Percentiles rank a stretch among this genome's conserved stretches.
phyloP scores from a whole-genome alignment of 1,140 invertebrate genomes.

The Manduca sexta region DNA sequence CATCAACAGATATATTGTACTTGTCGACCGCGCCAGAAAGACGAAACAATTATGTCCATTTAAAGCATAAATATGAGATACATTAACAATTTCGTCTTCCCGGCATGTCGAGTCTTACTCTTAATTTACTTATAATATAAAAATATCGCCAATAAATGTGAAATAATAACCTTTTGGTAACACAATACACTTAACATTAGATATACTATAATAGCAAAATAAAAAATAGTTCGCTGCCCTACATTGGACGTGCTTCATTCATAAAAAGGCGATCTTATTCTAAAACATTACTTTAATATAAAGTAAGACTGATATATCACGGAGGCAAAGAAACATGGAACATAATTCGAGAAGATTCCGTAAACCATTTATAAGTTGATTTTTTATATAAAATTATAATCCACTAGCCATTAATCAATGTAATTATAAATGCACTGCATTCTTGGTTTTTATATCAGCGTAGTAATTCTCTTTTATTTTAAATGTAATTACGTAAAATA shows the following conservation, averaged over 20 bases:
- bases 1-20: background rate
- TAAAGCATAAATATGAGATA: background rate
- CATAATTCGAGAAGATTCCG: too few species aligned
- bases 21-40: background rate
- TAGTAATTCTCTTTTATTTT: background rate
- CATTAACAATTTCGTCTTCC: background rate
- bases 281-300: constrained; percentile 60
- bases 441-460: too few species aligned
- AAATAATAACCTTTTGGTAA: constrained; percentile 34
- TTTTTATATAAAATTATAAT: background rate
- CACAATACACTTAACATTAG: constrained; percentile 34
- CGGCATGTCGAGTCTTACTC: constrained; percentile 7
- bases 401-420: background rate
- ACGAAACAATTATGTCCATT: background rate
- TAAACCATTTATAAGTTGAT: too few species aligned
- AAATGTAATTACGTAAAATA: background rate
- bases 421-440: too few species aligned
- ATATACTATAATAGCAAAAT: constrained; percentile 37
- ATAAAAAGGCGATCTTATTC: constrained; percentile 52
- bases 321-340: constrained; percentile 3
- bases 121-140: constrained; percentile 34
- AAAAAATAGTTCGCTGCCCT: constrained; percentile 52
- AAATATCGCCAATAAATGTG: constrained; percentile 47
- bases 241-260: constrained; percentile 55
- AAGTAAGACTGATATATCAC: constrained; percentile 38